Conservation (phyloP, 2,113 vertebrate species). For the Hepsetus odoe region DNA sequence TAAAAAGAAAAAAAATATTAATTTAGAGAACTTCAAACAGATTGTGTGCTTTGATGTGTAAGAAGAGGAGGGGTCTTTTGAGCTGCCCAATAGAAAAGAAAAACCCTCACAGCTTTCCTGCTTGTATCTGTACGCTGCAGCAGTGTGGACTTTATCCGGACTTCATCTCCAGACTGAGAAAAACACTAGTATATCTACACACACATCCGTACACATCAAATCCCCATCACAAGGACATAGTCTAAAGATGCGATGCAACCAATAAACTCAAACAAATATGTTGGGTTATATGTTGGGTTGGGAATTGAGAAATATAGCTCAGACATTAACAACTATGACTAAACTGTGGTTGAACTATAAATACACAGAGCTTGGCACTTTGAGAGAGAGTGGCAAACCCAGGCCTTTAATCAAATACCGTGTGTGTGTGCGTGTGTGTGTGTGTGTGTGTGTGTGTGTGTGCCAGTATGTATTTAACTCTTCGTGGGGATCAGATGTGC, state of each 20-base stretch:
- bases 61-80: conserved; percentile 27
- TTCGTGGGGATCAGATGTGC: no score
- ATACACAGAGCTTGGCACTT: neutral
- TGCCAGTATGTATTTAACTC: neutral
- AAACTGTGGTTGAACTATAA: neutral
- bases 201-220: neutral
- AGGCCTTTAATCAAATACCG: conserved; percentile 19
- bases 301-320: neutral
- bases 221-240: neutral
- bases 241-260: neutral
- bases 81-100: conserved; percentile 47
- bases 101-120: conserved; percentile 37
- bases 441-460: conserved; percentile 31
- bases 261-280: neutral
- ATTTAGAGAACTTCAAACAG: conserved; percentile 47
- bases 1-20: no score
- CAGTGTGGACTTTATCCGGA: conserved; percentile 37
- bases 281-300: neutral
- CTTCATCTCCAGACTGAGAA: conserved; percentile 31
- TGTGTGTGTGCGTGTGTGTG: conserved; percentile 13
- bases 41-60: conserved; percentile 24
- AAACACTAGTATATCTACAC: conserved; percentile 2
- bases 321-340: neutral
- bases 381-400: conserved; percentile 11
- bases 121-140: conserved; percentile 15